phyloP scores from a whole-genome alignment of 2,888 invertebrate genomes.

The Cotesia congregata region DNA sequence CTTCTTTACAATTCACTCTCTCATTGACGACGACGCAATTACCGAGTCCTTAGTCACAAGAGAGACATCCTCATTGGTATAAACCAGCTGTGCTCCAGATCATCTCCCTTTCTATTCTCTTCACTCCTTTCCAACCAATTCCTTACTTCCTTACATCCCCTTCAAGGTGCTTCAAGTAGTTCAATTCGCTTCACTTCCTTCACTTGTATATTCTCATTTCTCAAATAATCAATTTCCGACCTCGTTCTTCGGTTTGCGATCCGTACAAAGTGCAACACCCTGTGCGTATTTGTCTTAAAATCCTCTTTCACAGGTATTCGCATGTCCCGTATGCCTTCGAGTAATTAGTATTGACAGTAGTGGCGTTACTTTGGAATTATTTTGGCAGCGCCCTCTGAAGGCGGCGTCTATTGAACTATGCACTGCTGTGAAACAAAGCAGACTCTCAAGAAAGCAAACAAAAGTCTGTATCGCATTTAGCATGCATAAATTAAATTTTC shows the following conservation, averaged over 20 bases:
- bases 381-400: neutral
- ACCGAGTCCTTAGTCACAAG: conserved; percentile 38
- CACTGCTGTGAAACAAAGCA: neutral
- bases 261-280: neutral
- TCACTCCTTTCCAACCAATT: conserved; percentile 37
- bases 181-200: neutral
- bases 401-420: neutral
- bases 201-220: conserved; percentile 27
- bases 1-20: conserved; percentile 10
- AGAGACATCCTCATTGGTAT: conserved; percentile 40
- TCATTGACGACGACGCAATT: conserved; percentile 39
- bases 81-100: conserved; percentile 37
- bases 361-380: conserved; percentile 6
- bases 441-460: neutral
- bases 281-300: conserved; percentile 14
- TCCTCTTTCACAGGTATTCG: conserved; percentile 34
- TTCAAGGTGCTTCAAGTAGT: neutral
- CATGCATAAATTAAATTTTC: neutral
- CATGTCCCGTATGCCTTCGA: conserved; percentile 13
- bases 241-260: conserved; percentile 34
- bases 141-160: neutral
- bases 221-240: conserved; percentile 40
- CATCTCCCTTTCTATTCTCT: conserved; percentile 33
- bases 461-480: neutral
- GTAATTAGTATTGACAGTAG: conserved; percentile 32